A percentile compares a stretch with the other conserved stretches of the same genome.
These are phyloP conservation scores for Acromyrmex heyeri DNA, from an alignment of 1,140 invertebrate genomes.

Conservation along the genomic window DNA sequence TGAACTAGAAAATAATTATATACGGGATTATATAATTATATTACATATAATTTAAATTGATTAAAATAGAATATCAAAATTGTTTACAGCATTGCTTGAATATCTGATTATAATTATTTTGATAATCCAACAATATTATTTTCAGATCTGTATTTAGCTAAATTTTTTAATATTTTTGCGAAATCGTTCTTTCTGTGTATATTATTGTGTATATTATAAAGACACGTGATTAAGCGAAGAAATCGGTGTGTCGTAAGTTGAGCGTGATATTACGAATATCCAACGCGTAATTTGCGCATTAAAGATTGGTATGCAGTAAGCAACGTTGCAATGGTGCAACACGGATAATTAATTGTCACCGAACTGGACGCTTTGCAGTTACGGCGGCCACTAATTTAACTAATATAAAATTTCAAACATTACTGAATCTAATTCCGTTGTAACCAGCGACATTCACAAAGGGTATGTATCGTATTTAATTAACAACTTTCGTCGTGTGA, in stretches of 20 bases:
- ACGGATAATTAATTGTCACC: constrained; percentile 55
- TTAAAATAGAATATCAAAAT: too few relatives aligned
- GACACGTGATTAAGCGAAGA: too few relatives aligned
- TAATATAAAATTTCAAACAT: constrained; percentile 60
- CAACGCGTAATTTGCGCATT: constrained; percentile 49
- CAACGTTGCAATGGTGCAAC: constrained; percentile 40
- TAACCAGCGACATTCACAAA: constrained; percentile 21
- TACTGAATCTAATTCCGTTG: constrained; percentile 47
- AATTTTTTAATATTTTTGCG: too few relatives aligned
- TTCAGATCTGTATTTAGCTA: too few relatives aligned
- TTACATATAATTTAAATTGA: too few relatives aligned
- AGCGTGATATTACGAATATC: constrained; percentile 22
- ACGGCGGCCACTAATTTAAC: constrained; percentile 47
- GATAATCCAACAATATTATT: too few relatives aligned
- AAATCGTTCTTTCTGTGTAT: too few relatives aligned
- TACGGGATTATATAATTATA: too few relatives aligned
- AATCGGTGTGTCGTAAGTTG: background rate
- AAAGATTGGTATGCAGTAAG: constrained; percentile 56
- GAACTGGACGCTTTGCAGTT: constrained; percentile 42
- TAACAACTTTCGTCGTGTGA: constrained; percentile 40
- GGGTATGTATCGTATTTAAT: constrained; percentile 30
- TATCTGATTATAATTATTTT: too few relatives aligned
- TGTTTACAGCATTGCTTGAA: too few relatives aligned
- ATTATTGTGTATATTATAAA: background rate
- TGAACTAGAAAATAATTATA: too few relatives aligned